Evolutionary conservation across 2,888 invertebrate species (phyloP), one percentile per base, ranked within the genome.

Genomic region (Drosophila phalerata): DNA sequence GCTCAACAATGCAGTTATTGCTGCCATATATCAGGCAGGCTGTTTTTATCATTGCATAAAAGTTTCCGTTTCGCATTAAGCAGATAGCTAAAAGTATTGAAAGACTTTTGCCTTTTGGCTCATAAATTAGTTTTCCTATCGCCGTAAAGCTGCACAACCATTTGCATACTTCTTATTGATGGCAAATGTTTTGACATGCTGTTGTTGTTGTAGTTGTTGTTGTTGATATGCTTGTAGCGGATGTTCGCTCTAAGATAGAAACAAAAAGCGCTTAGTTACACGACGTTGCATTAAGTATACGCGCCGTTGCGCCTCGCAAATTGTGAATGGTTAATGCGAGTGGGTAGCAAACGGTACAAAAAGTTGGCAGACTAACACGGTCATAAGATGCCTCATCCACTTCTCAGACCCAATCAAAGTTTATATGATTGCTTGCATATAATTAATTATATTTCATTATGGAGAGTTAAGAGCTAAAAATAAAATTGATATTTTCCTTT

Each of bases 111-210:
- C 66, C 53, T 40, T 15, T 56, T 63, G 52, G 38, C 45, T 42
- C 70, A 72, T 77, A 85, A 83, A 79, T 84, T 80, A 69, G 56
- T 65, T 72, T 73, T 68, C 45, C 74, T 37, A 52, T 43, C 58
- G 28, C 32, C 22, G 56, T 55, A 68, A 67, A 60, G 63, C 69
- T 64, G 79, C 77, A 65, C n/a, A 73, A 71, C 60, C 82, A 85
- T 85, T 85, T 85, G 85, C 84, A 87, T 85, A 77, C 58, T 71
- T 58, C 62, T 77, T 63, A 82, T 87, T 71, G 82, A 82, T 83
- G 79, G 79, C 69, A 85, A 85, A 82, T 84, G 79, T 75, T 86
- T 85, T 86, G 84, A 73, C 69, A 74, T 69, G 57, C 32, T 65
- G 63, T 48, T 63, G 69, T 67, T 62, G 62, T 63, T 60, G 48